These are phyloP conservation scores for Nestor notabilis DNA, from an alignment of 2,113 vertebrate species.

Conservation along the genomic window DNA sequence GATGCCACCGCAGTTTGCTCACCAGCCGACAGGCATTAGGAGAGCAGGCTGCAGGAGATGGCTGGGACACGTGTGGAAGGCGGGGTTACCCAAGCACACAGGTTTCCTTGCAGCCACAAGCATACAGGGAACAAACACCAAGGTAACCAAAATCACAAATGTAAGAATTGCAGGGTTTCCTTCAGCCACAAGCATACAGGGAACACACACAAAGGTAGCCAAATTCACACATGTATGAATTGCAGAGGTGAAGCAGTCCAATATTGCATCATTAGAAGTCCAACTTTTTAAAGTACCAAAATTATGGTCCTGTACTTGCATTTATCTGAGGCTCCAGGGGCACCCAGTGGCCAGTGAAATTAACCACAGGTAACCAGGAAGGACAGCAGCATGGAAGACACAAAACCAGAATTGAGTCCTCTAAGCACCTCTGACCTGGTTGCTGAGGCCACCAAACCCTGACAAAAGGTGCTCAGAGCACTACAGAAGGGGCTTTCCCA, in stretches of 20 bases:
- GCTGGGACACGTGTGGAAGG: neutral
- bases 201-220: neutral
- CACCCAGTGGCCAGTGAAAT: neutral
- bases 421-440: neutral
- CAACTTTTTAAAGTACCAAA: neutral
- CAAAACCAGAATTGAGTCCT: neutral
- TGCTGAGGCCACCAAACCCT: neutral
- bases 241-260: neutral
- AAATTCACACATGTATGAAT: neutral
- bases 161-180: neutral
- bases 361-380: neutral
- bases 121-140: neutral
- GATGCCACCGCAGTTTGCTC: rapidly evolving
- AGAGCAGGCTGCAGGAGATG: rapidly evolving
- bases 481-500: neutral
- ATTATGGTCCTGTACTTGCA: neutral
- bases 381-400: neutral
- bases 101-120: neutral
- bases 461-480: neutral
- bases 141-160: neutral
- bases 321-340: neutral
- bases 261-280: neutral
- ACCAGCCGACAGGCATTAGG: rapidly evolving
- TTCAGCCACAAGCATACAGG: neutral
- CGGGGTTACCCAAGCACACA: neutral